Evolutionary conservation across 2,888 invertebrate genomes (phyloP), one percentile per base, ranked within the genome.

Genomic region (Palloptera scutellata): DNA sequence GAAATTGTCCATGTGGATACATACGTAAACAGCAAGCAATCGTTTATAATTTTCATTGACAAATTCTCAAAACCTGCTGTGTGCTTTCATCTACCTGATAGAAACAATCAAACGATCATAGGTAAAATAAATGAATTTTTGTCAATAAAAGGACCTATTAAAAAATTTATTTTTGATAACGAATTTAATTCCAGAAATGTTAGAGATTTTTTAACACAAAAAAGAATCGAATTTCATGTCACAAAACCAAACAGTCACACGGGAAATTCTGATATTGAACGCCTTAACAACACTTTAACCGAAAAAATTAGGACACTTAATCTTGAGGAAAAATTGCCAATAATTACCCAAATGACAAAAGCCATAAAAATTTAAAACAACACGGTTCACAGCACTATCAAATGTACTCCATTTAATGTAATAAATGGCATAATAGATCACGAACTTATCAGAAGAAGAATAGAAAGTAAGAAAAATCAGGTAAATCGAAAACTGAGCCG

Each of bases 31-130:
- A 64, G 54, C n/a, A 68, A 57, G 41, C 70, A 68, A 20, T 57
- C 64, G n/a, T 70, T 67, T 55, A 45, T 68, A 43, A 59, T 66
- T 15, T 70, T 70, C 13, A 61, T 70, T 45, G 68, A 70, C 20
- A 68, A 67, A 57, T 70, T 70, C 13, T 70, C 59, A 13, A 70
- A 70, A 55, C 66, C 64, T 42, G 64, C 60, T 11, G 57, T 55
- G 9, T 15, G 30, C 4, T 68, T 70, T 10, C 15, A 45, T 11
- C 58, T 68, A 19, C 51, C 53, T 12, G 64, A 68, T 40, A 66
- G 53, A 59, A 59, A 66, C 40, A 53, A 52, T 30, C 17, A 53
- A 60, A 54, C 65, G 12, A 13, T 63, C 41, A 12, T 63, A 13
- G 19, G 41, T 8, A 63, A 63, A 66, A 54, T 69, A n/a, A 40